These are phyloP conservation scores for Cephus pygmeus DNA, from an alignment of 2,888 invertebrate species.

Conservation along the genomic window DNA sequence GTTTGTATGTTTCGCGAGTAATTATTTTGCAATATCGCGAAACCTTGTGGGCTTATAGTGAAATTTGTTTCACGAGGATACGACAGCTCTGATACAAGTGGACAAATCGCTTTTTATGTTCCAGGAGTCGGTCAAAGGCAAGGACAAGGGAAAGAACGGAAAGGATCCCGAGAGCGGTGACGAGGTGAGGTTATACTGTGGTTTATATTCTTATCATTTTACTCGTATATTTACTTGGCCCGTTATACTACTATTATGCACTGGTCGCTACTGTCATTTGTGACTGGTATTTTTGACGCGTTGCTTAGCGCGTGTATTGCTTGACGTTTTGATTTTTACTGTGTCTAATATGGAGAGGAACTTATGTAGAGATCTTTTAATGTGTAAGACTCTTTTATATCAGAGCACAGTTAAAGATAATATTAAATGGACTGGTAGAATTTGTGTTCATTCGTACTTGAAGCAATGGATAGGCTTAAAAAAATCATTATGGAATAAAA, in stretches of 20 bases:
- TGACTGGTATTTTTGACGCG: not conserved
- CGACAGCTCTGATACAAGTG: not conserved
- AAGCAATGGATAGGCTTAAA: not conserved
- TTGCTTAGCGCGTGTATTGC: not conserved
- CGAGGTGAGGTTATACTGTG: slow-evolving; percentile 62
- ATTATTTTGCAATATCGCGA: not conserved
- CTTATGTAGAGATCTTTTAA: not conserved
- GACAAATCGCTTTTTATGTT: slow-evolving; percentile 37
- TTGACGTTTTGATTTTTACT: not conserved
- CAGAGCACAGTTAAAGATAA: not conserved
- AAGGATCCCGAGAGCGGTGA: slow-evolving; percentile 61
- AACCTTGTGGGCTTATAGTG: not conserved
- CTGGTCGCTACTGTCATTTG: not conserved
- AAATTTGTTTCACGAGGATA: not conserved
- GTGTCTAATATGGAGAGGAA: not conserved
- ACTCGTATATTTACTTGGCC: slow-evolving; percentile 15
- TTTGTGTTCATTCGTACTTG: not conserved
- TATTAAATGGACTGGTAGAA: not conserved
- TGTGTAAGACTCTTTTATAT: not conserved
- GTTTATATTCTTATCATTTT: slow-evolving; percentile 7
- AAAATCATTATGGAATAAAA: not conserved
- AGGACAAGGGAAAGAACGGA: slow-evolving; percentile 64
- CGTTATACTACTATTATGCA: slow-evolving; percentile 8
- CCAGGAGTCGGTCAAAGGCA: slow-evolving; percentile 62
- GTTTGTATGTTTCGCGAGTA: not conserved